Percentiles rank a stretch among this genome's conserved stretches.
phyloP scores from a whole-genome alignment of 2,113 vertebrate genomes.

The Mystacornis crossleyi region DNA sequence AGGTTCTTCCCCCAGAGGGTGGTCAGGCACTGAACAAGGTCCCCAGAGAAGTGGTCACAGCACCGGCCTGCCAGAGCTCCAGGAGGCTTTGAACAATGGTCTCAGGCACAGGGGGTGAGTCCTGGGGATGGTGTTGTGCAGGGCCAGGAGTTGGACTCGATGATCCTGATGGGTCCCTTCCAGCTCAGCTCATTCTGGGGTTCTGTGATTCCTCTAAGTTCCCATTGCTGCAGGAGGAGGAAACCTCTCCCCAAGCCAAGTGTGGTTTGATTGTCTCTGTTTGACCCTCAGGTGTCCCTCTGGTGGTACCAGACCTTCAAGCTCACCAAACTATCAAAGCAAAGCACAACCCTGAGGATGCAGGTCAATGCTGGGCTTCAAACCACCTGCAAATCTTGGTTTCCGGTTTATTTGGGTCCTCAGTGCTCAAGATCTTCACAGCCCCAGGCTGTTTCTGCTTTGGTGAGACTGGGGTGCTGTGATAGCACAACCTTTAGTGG shows the following conservation, averaged over 20 bases:
- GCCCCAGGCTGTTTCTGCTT: neutral
- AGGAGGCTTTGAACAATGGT: neutral
- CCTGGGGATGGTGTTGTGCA: neutral
- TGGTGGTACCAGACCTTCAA: neutral
- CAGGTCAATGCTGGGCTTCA: neutral
- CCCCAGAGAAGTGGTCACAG: neutral
- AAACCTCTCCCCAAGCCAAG: neutral
- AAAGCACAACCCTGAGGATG: neutral
- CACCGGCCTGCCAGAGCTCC: neutral
- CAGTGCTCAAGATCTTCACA: fast-evolving
- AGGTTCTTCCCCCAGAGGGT: neutral
- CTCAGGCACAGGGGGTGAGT: neutral
- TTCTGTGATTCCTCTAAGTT: neutral
- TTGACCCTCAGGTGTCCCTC: neutral
- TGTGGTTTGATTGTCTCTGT: neutral
- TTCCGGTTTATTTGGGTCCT: neutral
- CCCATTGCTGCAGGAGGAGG: neutral
- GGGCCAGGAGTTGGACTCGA: fast-evolving
- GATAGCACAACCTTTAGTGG: neutral
- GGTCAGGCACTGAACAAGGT: fast-evolving
- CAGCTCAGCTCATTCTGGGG: neutral
- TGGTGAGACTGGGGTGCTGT: fast-evolving
- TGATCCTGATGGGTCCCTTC: neutral
- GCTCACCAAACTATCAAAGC: neutral
- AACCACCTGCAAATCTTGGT: neutral